phyloP scores from a whole-genome alignment of 2,888 invertebrate genomes.

The Volucella inflata region DNA sequence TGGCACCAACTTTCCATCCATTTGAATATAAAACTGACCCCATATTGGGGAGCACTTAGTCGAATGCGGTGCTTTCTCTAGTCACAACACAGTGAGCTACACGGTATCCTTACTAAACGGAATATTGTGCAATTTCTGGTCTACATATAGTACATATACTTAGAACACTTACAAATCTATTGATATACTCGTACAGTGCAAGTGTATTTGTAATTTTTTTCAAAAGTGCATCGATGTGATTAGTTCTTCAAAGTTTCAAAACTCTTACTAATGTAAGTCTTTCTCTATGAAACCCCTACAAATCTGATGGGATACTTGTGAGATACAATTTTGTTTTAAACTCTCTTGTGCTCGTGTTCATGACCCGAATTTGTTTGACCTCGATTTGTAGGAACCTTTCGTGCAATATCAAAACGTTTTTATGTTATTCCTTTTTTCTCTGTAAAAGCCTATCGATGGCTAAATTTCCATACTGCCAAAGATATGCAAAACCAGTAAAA shows the following conservation, averaged over 20 bases:
- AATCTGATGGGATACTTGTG: background rate
- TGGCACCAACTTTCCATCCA: constrained; percentile 69
- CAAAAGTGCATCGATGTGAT: background rate
- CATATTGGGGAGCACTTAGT: constrained; percentile 58
- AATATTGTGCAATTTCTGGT: constrained; percentile 37
- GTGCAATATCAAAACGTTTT: constrained; percentile 31
- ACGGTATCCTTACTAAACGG: constrained; percentile 1
- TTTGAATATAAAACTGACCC: constrained; percentile 74
- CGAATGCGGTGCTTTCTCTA: constrained; percentile 61
- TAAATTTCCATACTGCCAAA: constrained; percentile 17
- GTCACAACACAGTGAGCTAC: constrained; percentile 40
- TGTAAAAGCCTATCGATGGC: background rate
- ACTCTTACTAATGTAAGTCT: constrained; percentile 11
- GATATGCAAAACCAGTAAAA: constrained; percentile 34
- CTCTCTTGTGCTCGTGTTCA: constrained; percentile 38
- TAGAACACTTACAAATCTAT: background rate
- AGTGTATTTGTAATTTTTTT: background rate
- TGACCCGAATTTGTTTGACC: constrained; percentile 66
- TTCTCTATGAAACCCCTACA: background rate
- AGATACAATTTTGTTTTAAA: constrained; percentile 12
- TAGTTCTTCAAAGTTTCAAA: background rate
- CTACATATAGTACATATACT: background rate
- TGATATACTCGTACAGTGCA: background rate
- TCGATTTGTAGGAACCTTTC: constrained; percentile 29
- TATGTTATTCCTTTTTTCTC: background rate